Evolutionary conservation across 2,888 invertebrate genomes (phyloP), one percentile per base, ranked within the genome.

Genomic region (Prostheceraeus crozeri): DNA sequence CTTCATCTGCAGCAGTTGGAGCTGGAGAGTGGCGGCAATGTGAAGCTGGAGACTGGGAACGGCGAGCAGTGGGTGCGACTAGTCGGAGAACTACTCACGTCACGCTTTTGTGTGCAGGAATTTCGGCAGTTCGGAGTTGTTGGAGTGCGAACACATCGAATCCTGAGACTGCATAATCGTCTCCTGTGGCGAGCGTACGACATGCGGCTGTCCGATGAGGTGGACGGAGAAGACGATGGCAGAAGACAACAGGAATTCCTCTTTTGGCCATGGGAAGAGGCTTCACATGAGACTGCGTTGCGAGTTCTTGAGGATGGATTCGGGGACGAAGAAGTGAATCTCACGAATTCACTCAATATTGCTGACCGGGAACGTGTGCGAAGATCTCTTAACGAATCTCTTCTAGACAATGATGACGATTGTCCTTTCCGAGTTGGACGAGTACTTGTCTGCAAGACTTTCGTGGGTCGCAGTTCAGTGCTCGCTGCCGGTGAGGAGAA

Each of bases 11-110:
- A 74, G 63, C 64, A 69, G 19, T 66, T 70, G 55, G 76, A 76
- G 59, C 65, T 76, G 30, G 74, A 74, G 57, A 74, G 72, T 27
- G 75, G 74, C 1, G 76, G 75, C 19, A 76, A 76, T 68, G 69
- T 76, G n/a, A 64, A 73, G 27, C 74, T 74, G 70, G 75, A 75
- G 61, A 71, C 72, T 55, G 75, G 75, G 1, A 66, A 66, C 31
- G 64, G 69, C 2, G 64, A 68, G 19, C 72, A 74, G 64, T 76
- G 76, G 76, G 75, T 71, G 62, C 68, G 69, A 1, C 72, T 74
- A 8, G 74, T 74, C 63, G 70, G 72, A 65, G 74, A 76, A 59
- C 66, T 76, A 33, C 67, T 76, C 10, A 64, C 72, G 60, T 76
- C 76, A 16, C 66, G 75, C 30, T 76, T 76, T 65, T 76, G 76